Percentiles rank a stretch among this genome's conserved stretches.
phyloP scores from a whole-genome alignment of 2,888 invertebrate species.

The Eupithecia subfuscata region DNA sequence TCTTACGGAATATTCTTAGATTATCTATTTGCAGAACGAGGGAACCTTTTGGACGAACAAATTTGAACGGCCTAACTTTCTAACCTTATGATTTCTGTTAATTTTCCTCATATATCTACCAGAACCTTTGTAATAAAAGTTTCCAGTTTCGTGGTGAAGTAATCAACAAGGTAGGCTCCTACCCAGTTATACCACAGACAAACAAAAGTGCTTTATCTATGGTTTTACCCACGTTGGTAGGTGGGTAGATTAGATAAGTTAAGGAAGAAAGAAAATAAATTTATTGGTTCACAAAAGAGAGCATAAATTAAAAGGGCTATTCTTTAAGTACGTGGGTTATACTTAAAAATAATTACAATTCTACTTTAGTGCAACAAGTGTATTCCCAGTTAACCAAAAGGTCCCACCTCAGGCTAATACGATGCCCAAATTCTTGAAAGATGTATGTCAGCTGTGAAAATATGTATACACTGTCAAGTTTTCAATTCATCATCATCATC shows the following conservation, averaged over 20 bases:
- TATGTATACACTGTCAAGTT: too few species aligned
- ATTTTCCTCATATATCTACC: slow-evolving; percentile 1
- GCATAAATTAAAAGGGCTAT: too few species aligned
- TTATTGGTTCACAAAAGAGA: too few species aligned
- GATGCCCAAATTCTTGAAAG: background rate
- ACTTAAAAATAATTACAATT: too few species aligned
- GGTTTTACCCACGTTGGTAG: background rate
- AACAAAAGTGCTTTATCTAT: too few species aligned
- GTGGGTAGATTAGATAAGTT: background rate
- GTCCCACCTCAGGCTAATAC: background rate
- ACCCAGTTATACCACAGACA: background rate
- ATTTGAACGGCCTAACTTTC: slow-evolving; percentile 5
- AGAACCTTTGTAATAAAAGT: background rate
- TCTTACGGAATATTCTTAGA: slow-evolving; percentile 15
- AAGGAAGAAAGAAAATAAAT: too few species aligned
- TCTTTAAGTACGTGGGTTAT: too few species aligned
- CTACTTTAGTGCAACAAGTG: too few species aligned
- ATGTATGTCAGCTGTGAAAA: too few species aligned
- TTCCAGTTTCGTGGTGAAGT: background rate
- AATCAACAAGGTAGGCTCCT: background rate
- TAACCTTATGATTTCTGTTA: background rate
- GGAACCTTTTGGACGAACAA: slow-evolving; percentile 16
- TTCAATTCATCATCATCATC: too few species aligned
- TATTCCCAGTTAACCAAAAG: too few species aligned
- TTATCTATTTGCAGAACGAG: slow-evolving; percentile 20